A percentile compares a stretch with the other conserved stretches of the same genome.
phyloP scores from a whole-genome alignment of 2,113 vertebrate species.

The Xenopus laevis region DNA sequence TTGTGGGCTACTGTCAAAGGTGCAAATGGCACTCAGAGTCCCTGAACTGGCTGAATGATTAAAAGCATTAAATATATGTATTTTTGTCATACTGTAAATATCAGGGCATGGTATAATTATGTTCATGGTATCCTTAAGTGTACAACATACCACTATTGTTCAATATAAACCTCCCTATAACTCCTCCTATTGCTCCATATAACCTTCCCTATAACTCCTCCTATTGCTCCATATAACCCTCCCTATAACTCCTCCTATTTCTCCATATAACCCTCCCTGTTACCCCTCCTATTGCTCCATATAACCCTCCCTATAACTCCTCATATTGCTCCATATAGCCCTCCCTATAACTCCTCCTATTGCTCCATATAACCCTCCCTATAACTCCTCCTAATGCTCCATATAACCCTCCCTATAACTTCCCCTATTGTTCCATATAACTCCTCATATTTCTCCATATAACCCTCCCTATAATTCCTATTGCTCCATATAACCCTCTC shows the following conservation, averaged over 20 bases:
- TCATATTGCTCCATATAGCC: not conserved
- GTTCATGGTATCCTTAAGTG: no score
- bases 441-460: not conserved
- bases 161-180: no score
- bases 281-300: constrained; percentile 7
- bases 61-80: no score
- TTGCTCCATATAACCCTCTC: not conserved
- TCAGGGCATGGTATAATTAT: no score
- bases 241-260: constrained; percentile 15
- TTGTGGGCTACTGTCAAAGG: no score
- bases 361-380: not conserved
- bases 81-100: no score
- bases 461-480: not conserved
- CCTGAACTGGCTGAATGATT: no score
- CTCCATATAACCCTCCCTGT: constrained; percentile 4
- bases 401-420: constrained; percentile 7
- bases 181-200: not conserved
- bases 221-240: constrained; percentile 23
- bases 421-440: not conserved
- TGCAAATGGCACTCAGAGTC: no score
- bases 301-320: constrained; percentile 16
- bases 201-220: constrained; percentile 14
- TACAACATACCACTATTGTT: no score
- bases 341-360: not conserved
- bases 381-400: not conserved